Base-by-base conservation (phyloP, 1,140 invertebrate genomes). In the Ylistrum balloti region DNA sequence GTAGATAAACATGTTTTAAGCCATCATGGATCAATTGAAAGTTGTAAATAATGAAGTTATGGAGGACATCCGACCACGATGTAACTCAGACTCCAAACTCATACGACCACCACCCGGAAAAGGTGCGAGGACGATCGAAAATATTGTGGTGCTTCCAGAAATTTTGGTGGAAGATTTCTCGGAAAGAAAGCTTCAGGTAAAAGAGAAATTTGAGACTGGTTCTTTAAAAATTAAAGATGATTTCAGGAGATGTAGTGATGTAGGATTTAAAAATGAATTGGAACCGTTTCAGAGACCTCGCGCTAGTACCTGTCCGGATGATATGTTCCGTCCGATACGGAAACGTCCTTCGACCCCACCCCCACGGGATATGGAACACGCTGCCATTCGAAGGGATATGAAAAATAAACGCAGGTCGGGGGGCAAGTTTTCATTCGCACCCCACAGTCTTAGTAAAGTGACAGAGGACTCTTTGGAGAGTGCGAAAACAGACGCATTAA, bases 401-500 rank as follows among this genome's bases (percentile, higher is more conserved):
- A 74, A 74, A 28, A 74, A 74, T n/a, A 74, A 74, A 11, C 22
- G 56, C 22, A 74, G 56, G 13, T 74, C n/a, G 28, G 56, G 56
- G 22, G n/a, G 22, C 1, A 74, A n/a, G 5, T 74, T 74, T 28
- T 74, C 56, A 9, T 74, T 74, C 56, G 56, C 56, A 22, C 56
- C 56, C 28, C 56, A 74, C n/a, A 74, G 56, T n/a, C 56, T 74
- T 74, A 74, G 56, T 28, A 74, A 74, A 74, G 56, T 74, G 56
- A 74, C 56, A n/a, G 56, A 74, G n/a, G 56, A 74, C n/a, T 5
- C 56, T 28, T 28, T 74, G 56, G 56, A 74, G n/a, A 11, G 56
- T 17, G 22, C 1, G 9, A n/a, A 28, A 28, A 28, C 56, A 74
- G 56, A 74, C n/a, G 56, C 13, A 1, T 5, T 74, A 5, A 74